These are phyloP conservation scores for Premnoplex brunnescens DNA, from an alignment of 2,797 vertebrate genomes.

Conservation along the genomic window DNA sequence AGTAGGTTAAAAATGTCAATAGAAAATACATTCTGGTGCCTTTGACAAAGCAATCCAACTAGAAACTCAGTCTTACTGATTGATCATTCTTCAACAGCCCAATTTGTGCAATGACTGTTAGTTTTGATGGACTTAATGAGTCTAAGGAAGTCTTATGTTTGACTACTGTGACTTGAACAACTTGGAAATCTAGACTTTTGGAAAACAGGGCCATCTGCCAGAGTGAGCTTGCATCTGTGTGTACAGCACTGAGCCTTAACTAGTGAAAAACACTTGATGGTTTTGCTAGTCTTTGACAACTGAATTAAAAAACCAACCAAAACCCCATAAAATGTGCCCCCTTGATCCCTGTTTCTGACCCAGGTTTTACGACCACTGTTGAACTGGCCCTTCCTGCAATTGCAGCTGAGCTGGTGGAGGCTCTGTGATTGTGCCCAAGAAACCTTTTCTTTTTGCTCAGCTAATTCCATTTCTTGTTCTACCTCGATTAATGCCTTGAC, in stretches of 20 bases:
- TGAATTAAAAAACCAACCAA: not conserved
- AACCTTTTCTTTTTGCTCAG: not conserved
- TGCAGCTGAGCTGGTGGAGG: not conserved
- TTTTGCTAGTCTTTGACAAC: not conserved
- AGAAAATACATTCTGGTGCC: not conserved
- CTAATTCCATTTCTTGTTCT: not conserved
- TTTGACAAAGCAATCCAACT: not conserved
- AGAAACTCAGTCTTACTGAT: not conserved
- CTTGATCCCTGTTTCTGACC: not conserved
- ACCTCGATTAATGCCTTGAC: not conserved
- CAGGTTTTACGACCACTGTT: not conserved
- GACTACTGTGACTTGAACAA: not conserved
- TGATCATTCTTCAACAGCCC: not conserved
- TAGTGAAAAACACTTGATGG: not conserved
- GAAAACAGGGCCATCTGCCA: not conserved
- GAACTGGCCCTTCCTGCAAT: not conserved
- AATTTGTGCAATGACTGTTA: not conserved
- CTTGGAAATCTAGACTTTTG: not conserved
- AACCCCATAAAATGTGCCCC: not conserved
- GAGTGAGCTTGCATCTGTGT: not conserved
- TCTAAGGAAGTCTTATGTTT: not conserved
- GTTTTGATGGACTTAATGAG: not conserved
- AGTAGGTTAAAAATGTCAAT: not conserved
- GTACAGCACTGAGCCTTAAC: not conserved
- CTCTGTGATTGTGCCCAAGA: not conserved